A percentile compares a stretch with the other conserved stretches of the same genome.
Evolutionary conservation across 2,797 vertebrate species (phyloP).

Genomic region (Sebastes kiyomatsui): DNA sequence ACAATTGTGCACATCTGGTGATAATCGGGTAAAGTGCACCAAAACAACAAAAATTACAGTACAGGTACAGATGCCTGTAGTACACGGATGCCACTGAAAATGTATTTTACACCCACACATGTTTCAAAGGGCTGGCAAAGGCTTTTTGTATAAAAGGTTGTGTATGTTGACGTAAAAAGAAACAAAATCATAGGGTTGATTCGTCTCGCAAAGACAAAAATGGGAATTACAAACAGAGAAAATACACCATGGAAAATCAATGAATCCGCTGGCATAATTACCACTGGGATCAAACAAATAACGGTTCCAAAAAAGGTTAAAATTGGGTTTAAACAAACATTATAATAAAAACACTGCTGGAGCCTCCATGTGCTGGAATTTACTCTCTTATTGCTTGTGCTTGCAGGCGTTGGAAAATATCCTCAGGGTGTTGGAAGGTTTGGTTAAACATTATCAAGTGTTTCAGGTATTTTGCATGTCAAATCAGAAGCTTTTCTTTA

Average conservation of each 20-base stretch:
- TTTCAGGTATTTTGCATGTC: not conserved
- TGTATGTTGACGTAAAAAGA: conserved; percentile 1
- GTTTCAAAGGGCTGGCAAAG: not conserved
- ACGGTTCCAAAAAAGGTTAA: conserved; percentile 1
- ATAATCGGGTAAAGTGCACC: not conserved
- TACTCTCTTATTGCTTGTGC: not conserved
- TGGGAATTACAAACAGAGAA: conserved; percentile 20
- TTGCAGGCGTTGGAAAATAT: conserved; percentile 1
- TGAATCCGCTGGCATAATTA: conserved; percentile 25
- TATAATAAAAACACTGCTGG: not conserved
- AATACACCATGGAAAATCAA: conserved; percentile 14
- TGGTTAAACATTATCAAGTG: not conserved
- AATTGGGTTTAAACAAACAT: not conserved
- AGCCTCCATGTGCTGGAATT: not conserved
- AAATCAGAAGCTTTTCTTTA: not conserved
- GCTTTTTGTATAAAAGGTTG: not conserved
- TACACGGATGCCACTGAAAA: not conserved
- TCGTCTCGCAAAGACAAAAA: conserved; percentile 15
- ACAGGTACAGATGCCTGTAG: not conserved
- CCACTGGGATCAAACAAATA: conserved; percentile 10
- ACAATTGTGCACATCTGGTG: not conserved
- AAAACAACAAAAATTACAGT: not conserved
- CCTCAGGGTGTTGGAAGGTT: conserved; percentile 3
- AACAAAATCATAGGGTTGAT: conserved; percentile 5
- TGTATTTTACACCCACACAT: conserved; percentile 3